Evolutionary conservation across 53 echinoderm and acorn worm species (phyloP), one percentile per base, ranked within the genome.

Genomic region (Patiria pectinifera): DNA sequence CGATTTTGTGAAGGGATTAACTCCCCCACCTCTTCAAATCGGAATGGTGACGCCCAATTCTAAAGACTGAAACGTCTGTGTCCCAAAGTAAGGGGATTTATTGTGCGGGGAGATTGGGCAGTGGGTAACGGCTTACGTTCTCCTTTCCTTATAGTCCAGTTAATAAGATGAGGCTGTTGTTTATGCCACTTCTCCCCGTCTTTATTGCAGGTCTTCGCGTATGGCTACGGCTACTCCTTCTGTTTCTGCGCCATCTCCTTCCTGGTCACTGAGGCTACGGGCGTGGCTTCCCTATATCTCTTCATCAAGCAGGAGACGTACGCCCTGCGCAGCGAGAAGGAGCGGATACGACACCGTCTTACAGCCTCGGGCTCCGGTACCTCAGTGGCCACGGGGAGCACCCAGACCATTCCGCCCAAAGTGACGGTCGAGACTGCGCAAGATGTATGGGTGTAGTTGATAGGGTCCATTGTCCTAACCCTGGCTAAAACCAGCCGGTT

Each of bases 281-380:
- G 95, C 45, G 95, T 97, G 58, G 95, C 95, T 61, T 88, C 91
- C 63, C 93, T 97, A 59, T 95, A 95, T 78, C 95, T 97, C 18
- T 97, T 94, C 92, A 97, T 97, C 79, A 92, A 94, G n/a, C 86
- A 94, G 45, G 97, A 97, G 83, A 97, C 94, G 69, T 93, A 94
- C 93, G 97, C 97, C 15, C 83, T 95, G 13, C 93, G 93, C 14
- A 95, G 95, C 78, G 95, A 97, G 92, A 94, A 94, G 82, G 97
- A 97, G 71, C 94, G 97, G n/a, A 76, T 93, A 3, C 97, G 94
- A 12, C 94, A 94, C 69, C 95, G 93, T n/a, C 92, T 94, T 78
- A 87, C 78, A 0, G 87, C 77, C 77, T 87, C 87, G 16, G 87
- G 87, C 2, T 87, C 87, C 59, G 87, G 87, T 26, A 87, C 77